Evolutionary conservation across 2,888 invertebrate species (phyloP).

Genomic region (Agrypnus murinus): DNA sequence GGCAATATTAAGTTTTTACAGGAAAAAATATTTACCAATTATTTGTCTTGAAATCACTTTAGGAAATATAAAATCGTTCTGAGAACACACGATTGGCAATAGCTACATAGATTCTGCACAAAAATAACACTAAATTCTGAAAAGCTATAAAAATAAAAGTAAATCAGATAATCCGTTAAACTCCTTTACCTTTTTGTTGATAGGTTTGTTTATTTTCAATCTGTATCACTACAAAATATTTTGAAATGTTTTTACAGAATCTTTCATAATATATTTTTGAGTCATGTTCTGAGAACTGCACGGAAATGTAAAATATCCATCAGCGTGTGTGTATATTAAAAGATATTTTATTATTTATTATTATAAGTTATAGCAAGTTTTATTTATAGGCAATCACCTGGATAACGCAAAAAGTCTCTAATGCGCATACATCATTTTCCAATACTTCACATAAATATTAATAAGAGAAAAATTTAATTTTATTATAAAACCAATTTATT

Average conservation of each 20-base stretch:
- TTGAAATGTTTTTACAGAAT: conserved; percentile 6
- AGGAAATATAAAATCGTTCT: too few relatives aligned
- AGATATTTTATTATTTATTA: background rate
- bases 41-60: too few relatives aligned
- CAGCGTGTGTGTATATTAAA: background rate
- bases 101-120: too few relatives aligned
- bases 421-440: background rate
- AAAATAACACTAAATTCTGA: too few relatives aligned
- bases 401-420: background rate
- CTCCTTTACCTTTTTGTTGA: too few relatives aligned
- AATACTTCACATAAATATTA: too few relatives aligned
- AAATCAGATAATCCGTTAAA: too few relatives aligned
- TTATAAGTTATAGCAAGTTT: background rate
- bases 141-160: too few relatives aligned
- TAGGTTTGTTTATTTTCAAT: too few relatives aligned
- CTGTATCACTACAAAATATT: background rate
- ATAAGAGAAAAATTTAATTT: background rate
- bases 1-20: too few relatives aligned
- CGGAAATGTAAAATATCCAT: background rate
- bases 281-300: background rate
- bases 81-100: too few relatives aligned
- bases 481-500: background rate
- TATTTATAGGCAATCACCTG: background rate
- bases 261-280: conserved; percentile 10
- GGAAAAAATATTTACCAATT: too few relatives aligned